Evolutionary conservation across 2,113 vertebrate species (phyloP).

Genomic region (Cynocephalus volans): DNA sequence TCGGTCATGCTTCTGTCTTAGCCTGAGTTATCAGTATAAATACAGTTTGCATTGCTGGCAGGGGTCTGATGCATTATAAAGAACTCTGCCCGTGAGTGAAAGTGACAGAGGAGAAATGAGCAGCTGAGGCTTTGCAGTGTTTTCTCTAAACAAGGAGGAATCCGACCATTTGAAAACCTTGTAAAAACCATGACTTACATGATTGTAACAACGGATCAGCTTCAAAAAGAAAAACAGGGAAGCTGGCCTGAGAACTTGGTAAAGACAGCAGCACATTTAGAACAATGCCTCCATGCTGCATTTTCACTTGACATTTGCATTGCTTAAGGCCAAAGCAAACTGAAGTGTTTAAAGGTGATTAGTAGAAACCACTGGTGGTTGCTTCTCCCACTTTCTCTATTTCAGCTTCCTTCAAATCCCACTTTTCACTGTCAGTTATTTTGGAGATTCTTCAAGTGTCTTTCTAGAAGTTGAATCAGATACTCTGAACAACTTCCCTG

Average conservation of each 20-base stretch:
- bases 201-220: conserved; percentile 33
- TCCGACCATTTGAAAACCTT: conserved; percentile 16
- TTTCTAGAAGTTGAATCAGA: not conserved
- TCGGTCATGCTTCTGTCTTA: conserved; percentile 29
- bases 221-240: not conserved
- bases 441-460: not conserved
- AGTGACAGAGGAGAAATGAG: conserved; percentile 64
- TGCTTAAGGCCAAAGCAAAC: conserved; percentile 14
- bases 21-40: conserved; percentile 63
- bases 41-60: conserved; percentile 53
- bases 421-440: not conserved
- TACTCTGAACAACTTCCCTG: not conserved
- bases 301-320: not conserved
- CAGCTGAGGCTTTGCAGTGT: conserved; percentile 19
- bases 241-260: not conserved
- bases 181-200: conserved; percentile 29
- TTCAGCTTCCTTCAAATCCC: not conserved
- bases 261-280: not conserved
- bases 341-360: not conserved
- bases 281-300: not conserved
- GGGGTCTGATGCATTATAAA: not conserved
- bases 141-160: conserved; percentile 26
- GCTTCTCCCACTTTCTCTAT: not conserved
- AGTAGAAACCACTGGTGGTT: not conserved
- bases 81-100: conserved; percentile 48